Evolutionary conservation across 2,113 vertebrate genomes (phyloP).

Genomic region (Nesogale talazaci): DNA sequence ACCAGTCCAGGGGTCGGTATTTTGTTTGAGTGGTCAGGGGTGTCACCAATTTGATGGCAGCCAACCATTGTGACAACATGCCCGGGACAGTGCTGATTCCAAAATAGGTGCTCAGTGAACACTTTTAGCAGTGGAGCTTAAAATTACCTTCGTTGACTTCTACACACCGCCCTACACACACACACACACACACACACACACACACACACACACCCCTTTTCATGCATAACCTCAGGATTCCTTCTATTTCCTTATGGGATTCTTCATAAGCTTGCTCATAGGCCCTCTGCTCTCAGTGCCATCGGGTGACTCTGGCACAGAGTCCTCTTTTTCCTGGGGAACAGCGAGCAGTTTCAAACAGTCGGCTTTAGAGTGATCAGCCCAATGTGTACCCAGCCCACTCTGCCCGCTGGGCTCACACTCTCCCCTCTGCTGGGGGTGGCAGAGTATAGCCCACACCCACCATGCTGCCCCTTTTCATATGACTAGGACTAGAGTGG

Average conservation of each 20-base stretch:
- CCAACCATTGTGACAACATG: background rate
- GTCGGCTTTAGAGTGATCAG: too few species aligned
- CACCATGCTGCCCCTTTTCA: background rate
- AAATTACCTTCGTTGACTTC: background rate
- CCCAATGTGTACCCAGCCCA: too few species aligned
- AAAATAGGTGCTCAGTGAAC: background rate
- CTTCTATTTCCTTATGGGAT: background rate
- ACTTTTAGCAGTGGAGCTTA: background rate
- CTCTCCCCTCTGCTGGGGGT: too few species aligned
- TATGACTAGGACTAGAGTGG: too few species aligned
- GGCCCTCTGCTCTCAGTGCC: too few species aligned
- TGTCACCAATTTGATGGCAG: background rate
- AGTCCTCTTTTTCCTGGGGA: too few species aligned
- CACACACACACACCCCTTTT: too few species aligned
- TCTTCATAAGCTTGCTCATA: background rate
- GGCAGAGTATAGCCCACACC: background rate
- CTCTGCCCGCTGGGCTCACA: too few species aligned
- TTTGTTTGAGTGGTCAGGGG: background rate
- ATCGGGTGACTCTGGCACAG: too few species aligned
- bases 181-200: too few species aligned
- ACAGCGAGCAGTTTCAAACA: too few species aligned
- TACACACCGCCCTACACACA: background rate
- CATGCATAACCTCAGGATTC: background rate
- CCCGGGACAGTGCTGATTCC: background rate
- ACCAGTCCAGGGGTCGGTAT: background rate